Base-by-base conservation (phyloP, 2,888 invertebrate species). In the Atherix ibis region DNA sequence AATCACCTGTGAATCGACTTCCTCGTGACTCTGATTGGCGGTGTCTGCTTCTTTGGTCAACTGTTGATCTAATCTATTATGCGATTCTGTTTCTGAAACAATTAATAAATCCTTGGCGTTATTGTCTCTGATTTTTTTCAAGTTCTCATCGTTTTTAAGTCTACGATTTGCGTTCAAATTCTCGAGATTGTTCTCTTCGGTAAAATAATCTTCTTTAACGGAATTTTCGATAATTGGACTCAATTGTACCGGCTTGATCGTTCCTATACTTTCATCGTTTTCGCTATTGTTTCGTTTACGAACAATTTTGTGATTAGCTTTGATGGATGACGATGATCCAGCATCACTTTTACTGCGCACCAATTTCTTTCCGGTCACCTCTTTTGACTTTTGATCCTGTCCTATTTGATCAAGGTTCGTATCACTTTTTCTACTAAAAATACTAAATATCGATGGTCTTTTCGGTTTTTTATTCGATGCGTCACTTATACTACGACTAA, bases 201-300 rank as follows among this genome's bases (percentile, higher is more conserved):
- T 67, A 44, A 76, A 76, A 48, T 74, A 77, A 50, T 78, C 77
- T 46, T 77, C 77, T 42, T 74, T 66, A 12, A 73, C 78, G 9
- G 76, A 70, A 41, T 74, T 73, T 58, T 83, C 83, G 43, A 82
- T 81, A 32, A 84, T 83, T 1, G 83, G 83, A 6, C 81, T 80
- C 14, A 84, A 53, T 49, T 79, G 82, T 37, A 73, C 65, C 49
- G 77, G 76, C 43, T 69, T 71, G 36, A 70, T 68, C 43, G 63
- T 58, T 15, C 63, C 56, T 3, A 66, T 66, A 10, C 15, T 15
- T 43, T 66, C 67, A 44, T 70, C 70, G 44, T 68, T 68, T 52
- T 72, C 71, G 51, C 70, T 71, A 30, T 71, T 70, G 36, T 70
- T 64, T 47, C 71, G 62, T 54, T 73, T 73, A 13, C 71, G 62